These are phyloP conservation scores for Pseudolaguvia tuberculata DNA, from an alignment of 2,113 vertebrate species.

Conservation along the genomic window DNA sequence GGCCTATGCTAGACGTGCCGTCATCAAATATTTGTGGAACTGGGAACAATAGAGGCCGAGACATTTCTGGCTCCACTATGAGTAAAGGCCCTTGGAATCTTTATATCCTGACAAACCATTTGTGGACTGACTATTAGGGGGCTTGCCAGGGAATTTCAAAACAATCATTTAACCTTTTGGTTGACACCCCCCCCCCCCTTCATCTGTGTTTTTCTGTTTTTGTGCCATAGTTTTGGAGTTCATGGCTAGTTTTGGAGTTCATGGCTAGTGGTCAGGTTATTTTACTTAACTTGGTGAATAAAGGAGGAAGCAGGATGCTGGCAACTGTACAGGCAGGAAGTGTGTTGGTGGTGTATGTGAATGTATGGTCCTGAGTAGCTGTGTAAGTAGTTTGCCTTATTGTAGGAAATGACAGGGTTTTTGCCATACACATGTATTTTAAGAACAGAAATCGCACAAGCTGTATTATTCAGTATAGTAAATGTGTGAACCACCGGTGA, in stretches of 20 bases:
- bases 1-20: conserved; percentile 57
- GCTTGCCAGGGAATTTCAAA: not conserved
- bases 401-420: not conserved
- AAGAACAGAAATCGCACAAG: not conserved
- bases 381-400: conserved; percentile 5
- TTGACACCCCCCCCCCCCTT: conserved; percentile 8
- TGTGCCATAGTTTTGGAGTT: conserved; percentile 22
- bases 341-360: conserved; percentile 29
- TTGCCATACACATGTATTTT: not conserved
- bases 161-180: conserved; percentile 15
- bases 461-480: not conserved
- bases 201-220: conserved; percentile 26
- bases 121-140: not conserved
- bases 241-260: conserved; percentile 27
- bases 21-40: conserved; percentile 58
- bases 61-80: conserved; percentile 53
- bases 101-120: conserved; percentile 50
- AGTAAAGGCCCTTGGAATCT: conserved; percentile 61
- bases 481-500: conserved; percentile 34
- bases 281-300: conserved; percentile 19
- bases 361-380: not conserved
- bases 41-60: conserved; percentile 60
- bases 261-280: conserved; percentile 25
- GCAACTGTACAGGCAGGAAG: conserved; percentile 30
- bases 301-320: conserved; percentile 24